Conservation (phyloP, 2,113 vertebrate genomes). For the Grus americana region DNA sequence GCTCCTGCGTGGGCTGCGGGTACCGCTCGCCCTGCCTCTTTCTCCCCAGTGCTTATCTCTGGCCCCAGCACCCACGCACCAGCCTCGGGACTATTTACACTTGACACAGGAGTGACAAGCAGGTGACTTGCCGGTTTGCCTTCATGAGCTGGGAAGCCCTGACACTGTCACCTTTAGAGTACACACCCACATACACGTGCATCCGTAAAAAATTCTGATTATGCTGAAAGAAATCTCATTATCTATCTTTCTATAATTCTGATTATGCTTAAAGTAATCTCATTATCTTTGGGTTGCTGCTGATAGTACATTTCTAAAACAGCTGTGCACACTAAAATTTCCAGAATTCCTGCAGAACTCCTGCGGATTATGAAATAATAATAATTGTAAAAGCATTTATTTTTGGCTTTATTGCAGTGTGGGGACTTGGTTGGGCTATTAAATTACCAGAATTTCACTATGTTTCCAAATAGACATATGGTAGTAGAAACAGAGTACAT, state of each 20-base stretch:
- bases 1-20: background rate
- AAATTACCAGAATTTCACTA: background rate
- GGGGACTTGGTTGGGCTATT: background rate
- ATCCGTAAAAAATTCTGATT: background rate
- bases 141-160: background rate
- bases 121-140: constrained; percentile 7
- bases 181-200: background rate
- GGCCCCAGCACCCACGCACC: background rate
- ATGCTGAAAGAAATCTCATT: background rate
- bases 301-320: constrained; percentile 8
- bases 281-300: background rate
- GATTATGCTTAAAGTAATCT: background rate
- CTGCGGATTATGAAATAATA: constrained; percentile 22
- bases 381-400: constrained; percentile 1
- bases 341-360: constrained; percentile 20
- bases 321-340: background rate
- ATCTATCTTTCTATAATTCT: background rate
- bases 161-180: background rate
- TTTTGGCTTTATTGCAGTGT: background rate
- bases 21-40: background rate
- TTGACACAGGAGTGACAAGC: constrained; percentile 46
- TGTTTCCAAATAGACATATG: background rate
- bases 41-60: background rate
- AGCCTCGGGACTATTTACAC: background rate
- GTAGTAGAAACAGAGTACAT: background rate